phyloP scores from a whole-genome alignment of 2,888 invertebrate genomes.

The Parnassius smintheus region DNA sequence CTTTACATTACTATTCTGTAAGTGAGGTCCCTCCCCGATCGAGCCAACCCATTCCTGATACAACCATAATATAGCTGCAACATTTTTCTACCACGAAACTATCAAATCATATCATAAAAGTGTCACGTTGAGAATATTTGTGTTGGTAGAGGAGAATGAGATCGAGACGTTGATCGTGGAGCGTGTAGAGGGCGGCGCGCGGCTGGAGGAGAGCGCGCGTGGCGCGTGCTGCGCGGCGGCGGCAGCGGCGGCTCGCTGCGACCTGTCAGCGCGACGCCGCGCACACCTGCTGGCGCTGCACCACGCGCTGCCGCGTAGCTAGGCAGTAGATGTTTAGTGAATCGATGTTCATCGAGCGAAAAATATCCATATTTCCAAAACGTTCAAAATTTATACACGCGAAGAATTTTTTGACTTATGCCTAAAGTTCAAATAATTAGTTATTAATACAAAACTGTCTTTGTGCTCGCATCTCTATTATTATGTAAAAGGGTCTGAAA shows the following conservation, averaged over 20 bases:
- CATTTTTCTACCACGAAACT: neutral
- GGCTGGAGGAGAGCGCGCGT: constrained; percentile 31
- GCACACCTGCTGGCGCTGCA: constrained; percentile 8
- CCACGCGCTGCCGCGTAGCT: neutral
- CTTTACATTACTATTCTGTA: no score
- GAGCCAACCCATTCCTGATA: no score
- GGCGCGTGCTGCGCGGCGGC: constrained; percentile 31
- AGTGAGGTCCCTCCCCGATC: no score
- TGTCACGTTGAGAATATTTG: neutral
- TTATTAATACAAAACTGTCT: neutral
- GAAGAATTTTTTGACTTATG: neutral
- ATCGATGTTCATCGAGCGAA: no score
- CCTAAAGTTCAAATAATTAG: neutral
- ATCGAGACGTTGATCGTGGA: constrained; percentile 32
- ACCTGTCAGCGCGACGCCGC: constrained; percentile 15
- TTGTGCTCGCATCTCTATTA: neutral
- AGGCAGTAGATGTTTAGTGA: neutral
- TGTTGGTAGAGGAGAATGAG: constrained; percentile 40
- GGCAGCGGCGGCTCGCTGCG: constrained; percentile 22
- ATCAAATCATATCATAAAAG: neutral
- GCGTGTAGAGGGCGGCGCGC: constrained; percentile 31
- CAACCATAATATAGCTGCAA: no score
- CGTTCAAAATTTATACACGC: neutral
- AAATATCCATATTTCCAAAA: no score
- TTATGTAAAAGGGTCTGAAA: neutral